Conservation (phyloP, 2,797 vertebrate genomes). For the Chrysocyon brachyurus region DNA sequence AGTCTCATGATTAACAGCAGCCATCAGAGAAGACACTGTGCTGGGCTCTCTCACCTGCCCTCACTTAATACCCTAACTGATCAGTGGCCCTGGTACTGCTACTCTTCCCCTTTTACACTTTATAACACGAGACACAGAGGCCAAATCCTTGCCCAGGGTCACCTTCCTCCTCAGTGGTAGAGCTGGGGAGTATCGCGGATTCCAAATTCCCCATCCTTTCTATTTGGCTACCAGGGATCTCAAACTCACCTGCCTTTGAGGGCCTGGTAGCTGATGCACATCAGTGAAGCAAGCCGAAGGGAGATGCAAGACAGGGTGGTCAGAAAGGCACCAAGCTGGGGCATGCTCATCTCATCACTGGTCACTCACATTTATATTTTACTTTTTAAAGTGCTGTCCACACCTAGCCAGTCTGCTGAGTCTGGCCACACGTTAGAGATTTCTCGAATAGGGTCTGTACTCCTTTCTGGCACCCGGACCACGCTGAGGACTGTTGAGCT, state of each 20-base stretch:
- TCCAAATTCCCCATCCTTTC: background rate
- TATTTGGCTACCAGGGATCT: background rate
- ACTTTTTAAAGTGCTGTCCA: background rate
- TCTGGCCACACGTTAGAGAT: background rate
- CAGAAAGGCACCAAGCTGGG: background rate
- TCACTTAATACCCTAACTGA: background rate
- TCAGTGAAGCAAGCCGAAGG: background rate
- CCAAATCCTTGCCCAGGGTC: background rate
- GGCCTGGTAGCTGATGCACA: background rate
- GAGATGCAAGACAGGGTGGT: rapidly evolving
- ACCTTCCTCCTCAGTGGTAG: background rate
- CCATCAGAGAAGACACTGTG: rapidly evolving
- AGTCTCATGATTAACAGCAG: background rate
- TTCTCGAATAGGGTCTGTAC: rapidly evolving
- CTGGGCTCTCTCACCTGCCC: too few relatives aligned
- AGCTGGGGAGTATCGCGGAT: background rate
- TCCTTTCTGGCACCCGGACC: background rate
- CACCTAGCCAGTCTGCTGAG: background rate
- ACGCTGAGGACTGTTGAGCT: background rate
- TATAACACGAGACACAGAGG: background rate
- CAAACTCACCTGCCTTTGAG: background rate
- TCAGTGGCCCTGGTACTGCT: rapidly evolving
- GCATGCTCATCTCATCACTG: rapidly evolving
- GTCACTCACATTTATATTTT: background rate
- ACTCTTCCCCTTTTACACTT: background rate